Evolutionary conservation across 2,888 invertebrate genomes (phyloP).

Genomic region (Phasia obesa): DNA sequence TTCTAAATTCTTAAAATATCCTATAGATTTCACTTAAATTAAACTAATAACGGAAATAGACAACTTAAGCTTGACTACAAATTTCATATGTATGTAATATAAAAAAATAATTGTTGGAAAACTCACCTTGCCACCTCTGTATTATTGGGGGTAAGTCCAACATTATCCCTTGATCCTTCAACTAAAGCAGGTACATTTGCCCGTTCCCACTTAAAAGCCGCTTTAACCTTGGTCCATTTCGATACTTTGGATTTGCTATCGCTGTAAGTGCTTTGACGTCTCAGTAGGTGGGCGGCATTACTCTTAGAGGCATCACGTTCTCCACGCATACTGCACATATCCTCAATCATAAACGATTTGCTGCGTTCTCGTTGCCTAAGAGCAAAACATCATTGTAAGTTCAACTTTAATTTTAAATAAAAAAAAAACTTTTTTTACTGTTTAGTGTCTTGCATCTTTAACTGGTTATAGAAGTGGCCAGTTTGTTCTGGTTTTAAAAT

Average conservation of each 20-base stretch:
- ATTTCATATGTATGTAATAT: too few relatives aligned
- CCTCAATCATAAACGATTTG: slow-evolving; percentile 87
- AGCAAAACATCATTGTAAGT: neutral
- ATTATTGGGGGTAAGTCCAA: slow-evolving; percentile 83
- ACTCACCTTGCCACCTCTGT: slow-evolving; percentile 83
- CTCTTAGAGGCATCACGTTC: slow-evolving; percentile 74
- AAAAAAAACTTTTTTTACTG: slow-evolving; percentile 73
- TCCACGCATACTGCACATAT: slow-evolving; percentile 81
- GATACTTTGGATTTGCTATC: slow-evolving; percentile 84
- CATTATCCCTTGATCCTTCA: slow-evolving; percentile 80
- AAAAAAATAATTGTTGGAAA: too few relatives aligned
- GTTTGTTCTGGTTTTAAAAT: slow-evolving; percentile 84
- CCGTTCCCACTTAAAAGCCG: slow-evolving; percentile 93
- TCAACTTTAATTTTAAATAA: neutral
- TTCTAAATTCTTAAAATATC: too few relatives aligned
- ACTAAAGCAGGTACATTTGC: slow-evolving; percentile 84
- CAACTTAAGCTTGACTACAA: too few relatives aligned
- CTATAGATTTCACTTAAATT: too few relatives aligned
- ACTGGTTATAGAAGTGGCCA: slow-evolving; percentile 67
- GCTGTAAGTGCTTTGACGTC: slow-evolving; percentile 81
- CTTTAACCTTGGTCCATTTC: slow-evolving; percentile 95
- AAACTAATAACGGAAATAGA: too few relatives aligned
- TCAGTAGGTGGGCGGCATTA: slow-evolving; percentile 72
- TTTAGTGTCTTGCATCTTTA: slow-evolving; percentile 72
- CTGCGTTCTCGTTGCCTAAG: slow-evolving; percentile 85